phyloP scores from a whole-genome alignment of 2,888 invertebrate genomes.

The Hydriomena furcata region DNA sequence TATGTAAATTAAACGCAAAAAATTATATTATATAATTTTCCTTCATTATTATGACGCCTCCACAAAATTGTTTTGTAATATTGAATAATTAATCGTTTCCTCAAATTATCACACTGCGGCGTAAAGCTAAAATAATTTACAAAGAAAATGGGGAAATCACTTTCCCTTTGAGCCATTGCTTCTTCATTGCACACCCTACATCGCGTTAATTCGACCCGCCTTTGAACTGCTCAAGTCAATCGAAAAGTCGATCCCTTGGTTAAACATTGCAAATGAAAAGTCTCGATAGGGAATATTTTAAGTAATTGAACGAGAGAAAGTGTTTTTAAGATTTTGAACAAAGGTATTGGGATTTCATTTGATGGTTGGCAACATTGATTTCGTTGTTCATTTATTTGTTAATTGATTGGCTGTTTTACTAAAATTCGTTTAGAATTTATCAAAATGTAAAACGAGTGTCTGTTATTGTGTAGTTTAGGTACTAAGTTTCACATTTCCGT shows the following conservation, averaged over 20 bases:
- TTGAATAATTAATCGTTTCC: conserved; percentile 32
- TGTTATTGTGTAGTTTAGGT: too few species aligned
- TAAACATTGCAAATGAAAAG: conserved; percentile 81
- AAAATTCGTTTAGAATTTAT: neutral
- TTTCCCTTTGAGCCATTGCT: conserved; percentile 70
- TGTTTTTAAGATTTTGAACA: conserved; percentile 72
- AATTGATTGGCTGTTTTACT: conserved; percentile 22
- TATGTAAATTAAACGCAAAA: too few species aligned
- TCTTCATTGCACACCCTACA: conserved; percentile 74
- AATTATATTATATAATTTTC: neutral
- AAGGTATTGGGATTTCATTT: conserved; percentile 56
- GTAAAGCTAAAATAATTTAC: conserved; percentile 55
- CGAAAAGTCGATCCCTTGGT: conserved; percentile 80
- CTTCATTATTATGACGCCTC: conserved; percentile 3
- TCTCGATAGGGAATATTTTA: conserved; percentile 74
- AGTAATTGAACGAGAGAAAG: conserved; percentile 79
- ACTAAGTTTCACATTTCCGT: too few species aligned
- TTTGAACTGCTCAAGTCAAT: conserved; percentile 81
- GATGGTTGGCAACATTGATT: conserved; percentile 37
- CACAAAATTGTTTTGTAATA: conserved; percentile 23
- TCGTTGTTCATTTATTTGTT: conserved; percentile 31
- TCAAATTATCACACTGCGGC: conserved; percentile 33
- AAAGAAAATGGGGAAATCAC: conserved; percentile 74
- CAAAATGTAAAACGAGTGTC: neutral
- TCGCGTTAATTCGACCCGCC: conserved; percentile 77